These are phyloP conservation scores for Mythimna loreyi DNA, from an alignment of 2,888 invertebrate genomes.

Conservation along the genomic window DNA sequence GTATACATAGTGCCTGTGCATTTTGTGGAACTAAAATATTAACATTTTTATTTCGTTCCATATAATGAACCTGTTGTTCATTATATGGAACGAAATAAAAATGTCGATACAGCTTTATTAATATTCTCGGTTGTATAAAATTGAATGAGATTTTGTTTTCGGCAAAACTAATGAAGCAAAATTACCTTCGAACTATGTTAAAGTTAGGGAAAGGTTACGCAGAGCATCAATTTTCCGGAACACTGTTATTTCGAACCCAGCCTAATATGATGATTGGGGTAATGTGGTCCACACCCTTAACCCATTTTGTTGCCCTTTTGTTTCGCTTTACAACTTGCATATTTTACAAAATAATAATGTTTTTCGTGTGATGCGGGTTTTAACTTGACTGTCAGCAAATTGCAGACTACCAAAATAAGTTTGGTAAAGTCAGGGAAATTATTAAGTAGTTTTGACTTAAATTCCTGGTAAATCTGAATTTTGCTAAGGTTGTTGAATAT, in stretches of 20 bases:
- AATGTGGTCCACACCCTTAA: constrained; percentile 52
- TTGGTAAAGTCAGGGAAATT: neutral
- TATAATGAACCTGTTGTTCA: too few species aligned
- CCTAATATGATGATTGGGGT: constrained; percentile 54
- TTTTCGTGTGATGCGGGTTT: constrained; percentile 31
- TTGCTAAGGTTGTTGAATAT: too few species aligned
- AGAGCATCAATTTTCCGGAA: constrained; percentile 49
- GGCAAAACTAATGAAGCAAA: constrained; percentile 47
- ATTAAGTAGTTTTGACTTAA: neutral
- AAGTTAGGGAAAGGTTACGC: constrained; percentile 39
- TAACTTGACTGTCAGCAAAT: constrained; percentile 14
- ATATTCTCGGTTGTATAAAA: constrained; percentile 20
- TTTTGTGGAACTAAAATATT: neutral
- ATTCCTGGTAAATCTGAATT: too few species aligned
- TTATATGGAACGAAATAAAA: too few species aligned
- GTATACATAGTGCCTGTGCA: neutral
- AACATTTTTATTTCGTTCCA: neutral
- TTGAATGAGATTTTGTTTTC: constrained; percentile 55
- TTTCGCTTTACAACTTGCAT: constrained; percentile 50
- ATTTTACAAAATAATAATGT: constrained; percentile 41
- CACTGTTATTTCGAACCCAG: constrained; percentile 45
- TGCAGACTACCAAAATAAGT: constrained; percentile 1
- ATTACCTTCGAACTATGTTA: constrained; percentile 52
- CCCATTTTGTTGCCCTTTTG: constrained; percentile 49
- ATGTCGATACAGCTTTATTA: neutral